phyloP scores from a whole-genome alignment of 2,797 vertebrate genomes.

The Galago senegalensis region DNA sequence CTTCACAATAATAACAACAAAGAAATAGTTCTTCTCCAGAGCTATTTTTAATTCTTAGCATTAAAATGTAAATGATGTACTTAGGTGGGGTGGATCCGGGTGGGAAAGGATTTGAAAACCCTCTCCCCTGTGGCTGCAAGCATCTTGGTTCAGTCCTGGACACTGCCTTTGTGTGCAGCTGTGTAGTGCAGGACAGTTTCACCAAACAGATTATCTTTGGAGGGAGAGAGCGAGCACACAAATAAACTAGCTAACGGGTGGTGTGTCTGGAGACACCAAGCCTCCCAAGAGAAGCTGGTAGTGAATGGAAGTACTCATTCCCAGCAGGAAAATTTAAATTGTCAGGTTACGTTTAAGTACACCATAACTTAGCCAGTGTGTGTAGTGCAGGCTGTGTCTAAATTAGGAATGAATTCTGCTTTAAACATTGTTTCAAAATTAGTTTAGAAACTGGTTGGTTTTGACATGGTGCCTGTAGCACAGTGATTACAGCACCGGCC shows the following conservation, averaged over 20 bases:
- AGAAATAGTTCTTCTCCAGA: background rate
- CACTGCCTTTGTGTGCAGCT: background rate
- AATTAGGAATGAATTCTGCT: constrained; percentile 27
- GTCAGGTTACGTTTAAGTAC: background rate
- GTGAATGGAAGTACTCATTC: background rate
- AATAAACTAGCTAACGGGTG: background rate
- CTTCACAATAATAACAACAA: background rate
- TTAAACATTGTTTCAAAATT: constrained; percentile 40
- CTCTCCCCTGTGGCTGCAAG: background rate
- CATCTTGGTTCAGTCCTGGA: background rate
- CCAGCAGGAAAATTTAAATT: background rate
- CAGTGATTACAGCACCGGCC: too few relatives aligned
- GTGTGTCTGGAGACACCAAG: background rate
- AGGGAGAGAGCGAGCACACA: background rate
- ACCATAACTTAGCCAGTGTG: background rate
- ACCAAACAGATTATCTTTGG: background rate
- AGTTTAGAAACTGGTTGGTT: background rate
- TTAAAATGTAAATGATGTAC: background rate
- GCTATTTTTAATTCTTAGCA: background rate
- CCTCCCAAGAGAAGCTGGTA: background rate
- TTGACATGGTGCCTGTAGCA: too few relatives aligned
- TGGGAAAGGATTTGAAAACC: background rate
- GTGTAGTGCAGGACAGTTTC: background rate
- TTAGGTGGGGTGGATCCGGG: background rate
- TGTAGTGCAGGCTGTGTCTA: background rate